A percentile compares a stretch with the other conserved stretches of the same genome.
phyloP scores from a whole-genome alignment of 2,113 vertebrate species.

The Pelusios castaneus region DNA sequence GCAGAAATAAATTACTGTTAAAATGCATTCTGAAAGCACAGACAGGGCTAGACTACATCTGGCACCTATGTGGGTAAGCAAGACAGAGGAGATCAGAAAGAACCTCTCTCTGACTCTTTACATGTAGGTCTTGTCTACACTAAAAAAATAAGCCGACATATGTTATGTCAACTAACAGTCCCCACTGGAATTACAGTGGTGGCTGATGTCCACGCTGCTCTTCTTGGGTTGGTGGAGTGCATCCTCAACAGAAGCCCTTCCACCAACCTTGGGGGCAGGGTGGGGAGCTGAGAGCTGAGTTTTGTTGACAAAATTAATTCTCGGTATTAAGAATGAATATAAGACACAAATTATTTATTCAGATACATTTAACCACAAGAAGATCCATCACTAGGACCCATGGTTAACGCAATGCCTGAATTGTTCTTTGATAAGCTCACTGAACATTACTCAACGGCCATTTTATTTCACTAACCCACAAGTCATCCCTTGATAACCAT shows the following conservation, averaged over 20 bases:
- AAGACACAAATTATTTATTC: background rate
- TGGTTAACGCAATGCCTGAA: rapidly evolving
- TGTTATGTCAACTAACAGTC: too few species aligned
- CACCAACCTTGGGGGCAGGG: too few species aligned
- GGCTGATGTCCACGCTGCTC: too few species aligned
- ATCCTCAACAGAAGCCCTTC: too few species aligned
- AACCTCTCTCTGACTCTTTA: background rate
- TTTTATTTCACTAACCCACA: background rate
- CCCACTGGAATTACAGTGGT: too few species aligned
- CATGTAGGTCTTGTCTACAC: too few species aligned
- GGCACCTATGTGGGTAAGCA: background rate
- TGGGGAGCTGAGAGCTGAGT: too few species aligned
- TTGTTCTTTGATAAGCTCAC: background rate
- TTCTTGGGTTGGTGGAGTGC: too few species aligned
- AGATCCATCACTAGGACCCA: background rate
- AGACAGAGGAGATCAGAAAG: background rate
- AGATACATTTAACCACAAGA: background rate
- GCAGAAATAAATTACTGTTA: background rate
- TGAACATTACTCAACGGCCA: background rate
- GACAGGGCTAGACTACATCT: background rate
- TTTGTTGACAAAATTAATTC: background rate
- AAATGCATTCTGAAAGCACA: background rate
- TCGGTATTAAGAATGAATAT: background rate
- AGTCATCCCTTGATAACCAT: background rate
- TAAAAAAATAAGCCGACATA: too few species aligned